A percentile compares a stretch with the other conserved stretches of the same genome.
phyloP scores from a whole-genome alignment of 2,888 invertebrate genomes.

The Graphium colonna region DNA sequence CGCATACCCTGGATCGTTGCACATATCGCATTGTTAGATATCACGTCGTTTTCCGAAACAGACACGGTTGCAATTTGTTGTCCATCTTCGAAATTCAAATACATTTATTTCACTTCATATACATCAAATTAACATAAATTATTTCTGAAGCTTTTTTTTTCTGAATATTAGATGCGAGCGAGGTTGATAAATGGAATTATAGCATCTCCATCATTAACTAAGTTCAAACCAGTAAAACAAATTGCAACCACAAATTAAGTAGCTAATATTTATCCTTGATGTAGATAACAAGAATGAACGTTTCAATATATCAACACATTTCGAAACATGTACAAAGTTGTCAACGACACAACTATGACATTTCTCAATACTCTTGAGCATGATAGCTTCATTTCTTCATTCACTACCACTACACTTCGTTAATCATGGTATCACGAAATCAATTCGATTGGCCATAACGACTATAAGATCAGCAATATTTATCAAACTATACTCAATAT shows the following conservation, averaged over 20 bases:
- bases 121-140: too few relatives aligned
- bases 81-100: neutral
- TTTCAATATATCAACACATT: neutral
- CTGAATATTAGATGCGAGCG: too few relatives aligned
- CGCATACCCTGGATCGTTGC: conserved; percentile 14
- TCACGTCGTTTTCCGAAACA: neutral
- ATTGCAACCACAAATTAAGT: conserved; percentile 18
- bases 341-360: conserved; percentile 1
- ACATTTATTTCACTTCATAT: too few relatives aligned
- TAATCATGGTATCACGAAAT: conserved; percentile 7
- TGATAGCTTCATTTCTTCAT: conserved; percentile 5
- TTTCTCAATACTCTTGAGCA: conserved; percentile 21
- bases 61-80: conserved; percentile 20
- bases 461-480: neutral
- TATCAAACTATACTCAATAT: neutral
- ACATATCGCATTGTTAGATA: conserved; percentile 5
- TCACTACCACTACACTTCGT: neutral
- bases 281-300: neutral
- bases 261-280: neutral
- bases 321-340: conserved; percentile 7
- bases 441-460: conserved; percentile 9
- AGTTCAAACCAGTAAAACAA: too few relatives aligned
- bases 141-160: too few relatives aligned
- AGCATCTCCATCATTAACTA: too few relatives aligned
- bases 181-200: too few relatives aligned